Evolutionary conservation across 2,113 vertebrate species (phyloP).

Genomic region (Rostratula benghalensis): DNA sequence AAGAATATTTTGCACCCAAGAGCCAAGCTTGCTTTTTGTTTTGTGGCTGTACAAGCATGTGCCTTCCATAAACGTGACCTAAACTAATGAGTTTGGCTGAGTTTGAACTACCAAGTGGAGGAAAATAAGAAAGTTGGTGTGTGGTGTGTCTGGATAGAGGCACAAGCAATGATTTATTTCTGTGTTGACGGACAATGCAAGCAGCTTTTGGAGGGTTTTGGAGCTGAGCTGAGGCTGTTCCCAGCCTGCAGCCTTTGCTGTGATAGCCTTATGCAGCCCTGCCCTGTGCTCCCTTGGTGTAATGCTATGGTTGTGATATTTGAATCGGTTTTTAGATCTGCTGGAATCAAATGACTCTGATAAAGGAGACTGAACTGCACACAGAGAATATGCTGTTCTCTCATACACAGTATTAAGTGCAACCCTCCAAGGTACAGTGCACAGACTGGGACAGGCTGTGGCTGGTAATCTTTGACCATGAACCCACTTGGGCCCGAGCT

Average conservation of each 20-base stretch:
- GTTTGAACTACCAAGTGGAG: background rate
- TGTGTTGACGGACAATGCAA: background rate
- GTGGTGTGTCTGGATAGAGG: background rate
- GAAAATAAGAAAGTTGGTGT: background rate
- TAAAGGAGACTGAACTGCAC: background rate
- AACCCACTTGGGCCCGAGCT: background rate
- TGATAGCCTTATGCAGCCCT: background rate
- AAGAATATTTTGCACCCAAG: background rate
- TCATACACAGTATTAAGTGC: accelerated
- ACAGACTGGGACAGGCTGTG: background rate
- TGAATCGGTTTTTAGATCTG: background rate
- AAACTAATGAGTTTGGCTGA: background rate
- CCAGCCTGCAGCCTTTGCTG: background rate
- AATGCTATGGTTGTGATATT: background rate
- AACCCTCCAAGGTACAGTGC: background rate
- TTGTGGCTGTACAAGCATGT: background rate
- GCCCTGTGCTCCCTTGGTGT: background rate
- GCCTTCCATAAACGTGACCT: slow-evolving; percentile 11
- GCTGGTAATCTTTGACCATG: background rate
- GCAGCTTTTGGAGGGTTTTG: background rate
- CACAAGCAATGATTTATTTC: background rate
- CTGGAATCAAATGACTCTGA: background rate
- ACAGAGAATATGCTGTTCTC: background rate
- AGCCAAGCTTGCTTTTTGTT: background rate
- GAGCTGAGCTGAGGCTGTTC: accelerated